Evolutionary conservation across 1,140 invertebrate species (phyloP).

Genomic region (Hylyphantes graminicola): DNA sequence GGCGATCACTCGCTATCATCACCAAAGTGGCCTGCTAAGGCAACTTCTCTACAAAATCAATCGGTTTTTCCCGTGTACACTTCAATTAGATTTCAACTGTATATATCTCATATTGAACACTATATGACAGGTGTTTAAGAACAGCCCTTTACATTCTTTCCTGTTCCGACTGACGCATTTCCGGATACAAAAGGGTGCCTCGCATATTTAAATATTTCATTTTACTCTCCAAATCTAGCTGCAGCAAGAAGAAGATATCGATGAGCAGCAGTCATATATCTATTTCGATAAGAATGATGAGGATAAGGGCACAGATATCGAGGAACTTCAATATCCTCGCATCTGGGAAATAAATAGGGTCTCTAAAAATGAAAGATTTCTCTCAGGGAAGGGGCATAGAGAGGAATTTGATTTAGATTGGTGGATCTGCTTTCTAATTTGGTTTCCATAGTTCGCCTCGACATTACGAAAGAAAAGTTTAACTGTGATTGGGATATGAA

Average conservation of each 20-base stretch:
- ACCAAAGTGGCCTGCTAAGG: no score
- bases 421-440: constrained; percentile 30
- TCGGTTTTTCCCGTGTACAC: no score
- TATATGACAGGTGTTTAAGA: no score
- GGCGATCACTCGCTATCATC: no score
- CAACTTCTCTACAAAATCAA: no score
- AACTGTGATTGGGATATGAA: constrained; percentile 15
- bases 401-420: constrained; percentile 41
- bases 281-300: constrained; percentile 54
- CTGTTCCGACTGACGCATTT: constrained; percentile 16
- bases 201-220: constrained; percentile 58
- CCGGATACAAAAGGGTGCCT: constrained; percentile 29
- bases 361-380: background rate
- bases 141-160: background rate
- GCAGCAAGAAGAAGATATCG: constrained; percentile 16
- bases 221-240: constrained; percentile 8
- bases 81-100: no score
- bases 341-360: background rate
- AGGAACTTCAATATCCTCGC: constrained; percentile 21
- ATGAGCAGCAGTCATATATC: constrained; percentile 43
- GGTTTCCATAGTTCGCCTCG: constrained; percentile 2
- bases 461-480: constrained; percentile 6
- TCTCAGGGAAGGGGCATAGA: constrained; percentile 13
- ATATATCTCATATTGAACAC: no score
- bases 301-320: constrained; percentile 15